These are phyloP conservation scores for Aphidius ervi DNA, from an alignment of 1,140 invertebrate genomes.

Conservation along the genomic window DNA sequence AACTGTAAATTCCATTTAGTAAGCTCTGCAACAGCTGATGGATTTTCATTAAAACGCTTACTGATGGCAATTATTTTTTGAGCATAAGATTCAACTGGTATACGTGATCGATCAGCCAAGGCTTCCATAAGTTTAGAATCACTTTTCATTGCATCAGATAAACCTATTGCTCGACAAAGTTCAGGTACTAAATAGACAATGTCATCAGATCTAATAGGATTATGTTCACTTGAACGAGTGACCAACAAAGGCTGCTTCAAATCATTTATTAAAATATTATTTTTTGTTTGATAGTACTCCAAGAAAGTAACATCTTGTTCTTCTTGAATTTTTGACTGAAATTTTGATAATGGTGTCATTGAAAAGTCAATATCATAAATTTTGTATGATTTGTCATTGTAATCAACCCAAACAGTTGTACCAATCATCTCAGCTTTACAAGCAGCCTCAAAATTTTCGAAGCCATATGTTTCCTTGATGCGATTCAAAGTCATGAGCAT, in stretches of 20 bases:
- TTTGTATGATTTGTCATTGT: slow-evolving; percentile 72
- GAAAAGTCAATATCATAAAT: slow-evolving; percentile 81
- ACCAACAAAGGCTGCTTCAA: slow-evolving; percentile 62
- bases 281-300: slow-evolving; percentile 78
- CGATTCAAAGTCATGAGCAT: slow-evolving; percentile 54
- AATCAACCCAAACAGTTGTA: slow-evolving; percentile 60
- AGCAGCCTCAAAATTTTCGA: slow-evolving; percentile 23
- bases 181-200: slow-evolving; percentile 69
- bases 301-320: slow-evolving; percentile 58
- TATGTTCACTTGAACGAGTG: slow-evolving; percentile 57
- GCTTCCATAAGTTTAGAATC: slow-evolving; percentile 63
- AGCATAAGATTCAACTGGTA: slow-evolving; percentile 59
- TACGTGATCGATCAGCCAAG: slow-evolving; percentile 60
- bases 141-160: slow-evolving; percentile 58
- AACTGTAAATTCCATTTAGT: slow-evolving; percentile 63
- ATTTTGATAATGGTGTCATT: slow-evolving; percentile 64
- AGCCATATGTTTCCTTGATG: background rate
- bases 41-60: slow-evolving; percentile 50
- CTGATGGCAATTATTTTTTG: slow-evolving; percentile 61
- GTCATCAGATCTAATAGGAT: slow-evolving; percentile 59
- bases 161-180: slow-evolving; percentile 68
- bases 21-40: slow-evolving; percentile 57
- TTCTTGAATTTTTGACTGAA: slow-evolving; percentile 56
- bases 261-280: slow-evolving; percentile 59
- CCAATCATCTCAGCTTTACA: slow-evolving; percentile 54